Conservation (phyloP, 2,888 invertebrate genomes). For the Norana najaformis region DNA sequence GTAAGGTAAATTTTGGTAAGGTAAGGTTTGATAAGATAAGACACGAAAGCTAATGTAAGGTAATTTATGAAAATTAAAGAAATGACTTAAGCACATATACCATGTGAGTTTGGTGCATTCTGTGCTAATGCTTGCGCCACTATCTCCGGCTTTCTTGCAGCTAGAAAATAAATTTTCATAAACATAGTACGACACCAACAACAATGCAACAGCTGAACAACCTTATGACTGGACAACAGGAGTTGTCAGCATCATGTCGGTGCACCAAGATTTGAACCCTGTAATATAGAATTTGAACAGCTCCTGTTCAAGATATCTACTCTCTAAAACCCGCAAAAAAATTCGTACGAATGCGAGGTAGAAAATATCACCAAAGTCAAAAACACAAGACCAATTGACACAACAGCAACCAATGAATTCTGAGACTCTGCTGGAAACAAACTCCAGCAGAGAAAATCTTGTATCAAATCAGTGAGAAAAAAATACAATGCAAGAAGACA, state of each 20-base stretch:
- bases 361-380: not conserved
- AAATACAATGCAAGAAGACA: too few species aligned
- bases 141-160: not conserved
- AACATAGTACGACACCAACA: not conserved
- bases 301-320: not conserved
- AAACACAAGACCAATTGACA: not conserved
- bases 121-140: not conserved
- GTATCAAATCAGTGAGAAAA: too few species aligned
- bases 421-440: too few species aligned
- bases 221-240: not conserved
- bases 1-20: not conserved
- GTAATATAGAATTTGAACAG: not conserved
- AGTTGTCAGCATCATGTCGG: not conserved
- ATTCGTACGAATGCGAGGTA: too few species aligned
- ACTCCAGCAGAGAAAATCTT: too few species aligned
- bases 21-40: not conserved
- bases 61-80: not conserved
- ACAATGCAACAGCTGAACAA: not conserved
- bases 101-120: constrained; percentile 1
- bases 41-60: not conserved
- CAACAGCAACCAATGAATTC: not conserved
- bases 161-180: not conserved
- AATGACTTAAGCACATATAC: not conserved
- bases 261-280: not conserved
- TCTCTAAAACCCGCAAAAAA: not conserved